A percentile compares a stretch with the other conserved stretches of the same genome.
Conservation (phyloP, 2,113 vertebrate genomes). For the Physeter macrocephalus region DNA sequence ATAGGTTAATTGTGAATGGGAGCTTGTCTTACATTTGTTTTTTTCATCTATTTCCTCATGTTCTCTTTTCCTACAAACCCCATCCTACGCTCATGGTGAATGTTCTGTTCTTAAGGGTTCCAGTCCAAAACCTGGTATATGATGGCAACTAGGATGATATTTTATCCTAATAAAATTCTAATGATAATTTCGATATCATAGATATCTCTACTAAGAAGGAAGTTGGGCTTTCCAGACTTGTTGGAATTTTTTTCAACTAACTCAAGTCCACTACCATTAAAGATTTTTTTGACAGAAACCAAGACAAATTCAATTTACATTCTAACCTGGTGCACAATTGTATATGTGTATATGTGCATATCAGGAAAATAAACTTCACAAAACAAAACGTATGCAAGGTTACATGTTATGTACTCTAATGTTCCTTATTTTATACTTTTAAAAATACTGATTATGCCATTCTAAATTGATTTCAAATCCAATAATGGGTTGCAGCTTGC, state of each 20-base stretch:
- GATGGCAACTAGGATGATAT: not conserved
- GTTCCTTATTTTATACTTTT: not conserved
- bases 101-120: not conserved
- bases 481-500: not conserved
- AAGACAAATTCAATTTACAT: not conserved
- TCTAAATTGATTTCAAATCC: not conserved
- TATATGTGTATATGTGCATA: not conserved
- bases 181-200: not conserved
- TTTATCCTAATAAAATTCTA: not conserved
- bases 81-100: not conserved
- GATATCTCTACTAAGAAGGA: not conserved
- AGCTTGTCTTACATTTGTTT: not conserved
- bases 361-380: not conserved
- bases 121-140: not conserved
- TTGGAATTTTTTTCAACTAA: not conserved
- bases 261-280: not conserved
- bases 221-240: not conserved
- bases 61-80: not conserved
- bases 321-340: not conserved
- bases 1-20: not conserved
- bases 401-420: not conserved
- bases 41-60: not conserved
- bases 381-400: not conserved
- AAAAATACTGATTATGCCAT: not conserved
- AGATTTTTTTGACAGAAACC: not conserved